These are phyloP conservation scores for Magallana gigas DNA, from an alignment of 1,140 invertebrate genomes.

Conservation along the genomic window DNA sequence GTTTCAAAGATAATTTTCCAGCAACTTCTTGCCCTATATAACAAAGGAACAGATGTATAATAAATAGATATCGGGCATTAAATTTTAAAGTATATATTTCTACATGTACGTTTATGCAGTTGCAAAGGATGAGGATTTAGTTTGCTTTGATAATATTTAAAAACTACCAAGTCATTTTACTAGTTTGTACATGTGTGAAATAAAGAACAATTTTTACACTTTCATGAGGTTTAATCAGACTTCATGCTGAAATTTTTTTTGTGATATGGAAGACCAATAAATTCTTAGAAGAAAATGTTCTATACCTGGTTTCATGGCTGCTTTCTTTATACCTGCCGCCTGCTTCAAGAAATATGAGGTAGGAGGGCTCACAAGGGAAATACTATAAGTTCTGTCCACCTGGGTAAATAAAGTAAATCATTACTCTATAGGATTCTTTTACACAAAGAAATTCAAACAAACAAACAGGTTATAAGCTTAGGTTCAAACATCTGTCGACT, in stretches of 20 bases:
- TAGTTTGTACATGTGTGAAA: too few species aligned
- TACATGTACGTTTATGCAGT: neutral
- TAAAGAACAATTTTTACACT: too few species aligned
- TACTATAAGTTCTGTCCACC: slow-evolving; percentile 91
- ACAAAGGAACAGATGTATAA: slow-evolving; percentile 42
- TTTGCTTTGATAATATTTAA: too few species aligned
- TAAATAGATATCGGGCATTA: neutral
- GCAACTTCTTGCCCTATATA: slow-evolving; percentile 86
- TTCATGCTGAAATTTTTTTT: too few species aligned
- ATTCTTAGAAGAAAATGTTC: neutral
- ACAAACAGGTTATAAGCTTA: too few species aligned
- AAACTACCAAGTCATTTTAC: too few species aligned
- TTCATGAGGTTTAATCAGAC: too few species aligned
- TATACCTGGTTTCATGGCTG: slow-evolving; percentile 87
- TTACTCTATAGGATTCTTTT: too few species aligned
- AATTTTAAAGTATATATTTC: neutral
- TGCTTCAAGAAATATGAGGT: slow-evolving; percentile 93
- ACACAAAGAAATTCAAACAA: too few species aligned
- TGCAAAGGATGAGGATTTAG: neutral
- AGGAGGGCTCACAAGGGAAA: slow-evolving; percentile 92
- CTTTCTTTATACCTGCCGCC: slow-evolving; percentile 94
- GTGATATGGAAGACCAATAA: too few species aligned
- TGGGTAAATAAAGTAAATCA: slow-evolving; percentile 56
- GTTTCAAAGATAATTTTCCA: slow-evolving; percentile 96
- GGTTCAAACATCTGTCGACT: too few species aligned